Percentiles rank a stretch among this genome's conserved stretches.
These are phyloP conservation scores for Mechanitis messenoides DNA, from an alignment of 2,888 invertebrate species.

Conservation along the genomic window DNA sequence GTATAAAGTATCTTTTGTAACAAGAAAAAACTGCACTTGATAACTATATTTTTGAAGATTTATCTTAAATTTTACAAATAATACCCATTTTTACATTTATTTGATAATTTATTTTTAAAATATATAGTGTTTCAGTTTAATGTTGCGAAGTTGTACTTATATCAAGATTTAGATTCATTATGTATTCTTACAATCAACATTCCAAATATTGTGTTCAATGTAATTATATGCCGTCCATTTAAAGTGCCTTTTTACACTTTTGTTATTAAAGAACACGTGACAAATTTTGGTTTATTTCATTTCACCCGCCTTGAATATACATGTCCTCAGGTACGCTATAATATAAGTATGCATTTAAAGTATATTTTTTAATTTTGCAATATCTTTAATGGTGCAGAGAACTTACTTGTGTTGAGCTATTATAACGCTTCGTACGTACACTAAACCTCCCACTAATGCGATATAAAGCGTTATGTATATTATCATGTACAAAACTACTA, in stretches of 20 bases:
- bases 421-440: slow-evolving; percentile 52
- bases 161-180: too few species aligned
- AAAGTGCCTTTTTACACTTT: slow-evolving; percentile 34
- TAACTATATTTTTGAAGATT: too few species aligned
- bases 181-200: slow-evolving; percentile 14
- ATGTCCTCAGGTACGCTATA: slow-evolving; percentile 36
- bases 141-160: not conserved
- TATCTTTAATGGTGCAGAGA: slow-evolving; percentile 10
- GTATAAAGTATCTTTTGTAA: too few species aligned
- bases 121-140: too few species aligned
- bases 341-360: slow-evolving; percentile 18
- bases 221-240: slow-evolving; percentile 36
- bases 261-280: slow-evolving; percentile 27
- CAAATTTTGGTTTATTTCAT: slow-evolving; percentile 32
- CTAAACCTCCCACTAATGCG: slow-evolving; percentile 51
- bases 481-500: slow-evolving; percentile 56
- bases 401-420: slow-evolving; percentile 45
- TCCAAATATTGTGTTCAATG: slow-evolving; percentile 18
- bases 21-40: too few species aligned
- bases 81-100: too few species aligned
- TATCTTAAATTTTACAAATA: too few species aligned
- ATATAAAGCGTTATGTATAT: slow-evolving; percentile 53
- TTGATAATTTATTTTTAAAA: too few species aligned
- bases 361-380: not conserved
- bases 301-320: slow-evolving; percentile 29